Percentiles rank a stretch among this genome's conserved stretches.
phyloP scores from a whole-genome alignment of 2,113 vertebrate genomes.

The Pao palembangensis region DNA sequence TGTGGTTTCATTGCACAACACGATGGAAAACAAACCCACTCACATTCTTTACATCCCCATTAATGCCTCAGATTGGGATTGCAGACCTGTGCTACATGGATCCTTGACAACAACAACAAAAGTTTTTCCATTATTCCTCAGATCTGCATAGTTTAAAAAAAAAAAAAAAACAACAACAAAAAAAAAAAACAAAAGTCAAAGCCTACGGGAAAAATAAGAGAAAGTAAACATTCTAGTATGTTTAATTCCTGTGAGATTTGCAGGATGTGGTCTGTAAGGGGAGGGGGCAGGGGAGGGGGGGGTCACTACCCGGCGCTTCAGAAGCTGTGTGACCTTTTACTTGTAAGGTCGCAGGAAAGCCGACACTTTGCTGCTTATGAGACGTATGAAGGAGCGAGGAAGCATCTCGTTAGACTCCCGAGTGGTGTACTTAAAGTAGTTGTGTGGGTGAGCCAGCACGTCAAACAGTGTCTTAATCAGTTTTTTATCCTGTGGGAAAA shows the following conservation, averaged over 20 bases:
- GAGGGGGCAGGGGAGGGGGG: constrained; percentile 3
- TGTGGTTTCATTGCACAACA: constrained; percentile 51
- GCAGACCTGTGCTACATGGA: constrained; percentile 45
- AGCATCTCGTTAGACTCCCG: constrained; percentile 98
- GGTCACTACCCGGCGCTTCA: constrained; percentile 16
- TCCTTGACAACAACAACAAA: constrained; percentile 6
- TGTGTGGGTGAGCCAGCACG: constrained; percentile 94
- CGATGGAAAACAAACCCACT: constrained; percentile 55
- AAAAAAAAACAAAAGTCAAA: constrained; percentile 55
- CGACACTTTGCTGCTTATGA: constrained; percentile 98
- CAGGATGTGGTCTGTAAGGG: constrained; percentile 46
- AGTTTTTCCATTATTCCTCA: constrained; percentile 42
- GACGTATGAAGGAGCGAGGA: constrained; percentile 95
- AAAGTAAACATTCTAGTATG: constrained; percentile 41
- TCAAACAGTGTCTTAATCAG: constrained; percentile 98
- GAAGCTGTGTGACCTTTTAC: constrained; percentile 69
- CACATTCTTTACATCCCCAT: constrained; percentile 48
- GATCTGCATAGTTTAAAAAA: constrained; percentile 66
- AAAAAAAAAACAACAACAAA: constrained; percentile 19
- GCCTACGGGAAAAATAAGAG: constrained; percentile 48
- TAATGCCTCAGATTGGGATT: constrained; percentile 37
- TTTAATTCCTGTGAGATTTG: constrained; percentile 54
- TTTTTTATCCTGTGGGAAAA: constrained; percentile 89
- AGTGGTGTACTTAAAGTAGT: constrained; percentile 98
- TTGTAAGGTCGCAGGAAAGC: constrained; percentile 96